phyloP scores from a whole-genome alignment of 37 sponge, comb jelly and placozoan genomes.

The Crambe crambe region DNA sequence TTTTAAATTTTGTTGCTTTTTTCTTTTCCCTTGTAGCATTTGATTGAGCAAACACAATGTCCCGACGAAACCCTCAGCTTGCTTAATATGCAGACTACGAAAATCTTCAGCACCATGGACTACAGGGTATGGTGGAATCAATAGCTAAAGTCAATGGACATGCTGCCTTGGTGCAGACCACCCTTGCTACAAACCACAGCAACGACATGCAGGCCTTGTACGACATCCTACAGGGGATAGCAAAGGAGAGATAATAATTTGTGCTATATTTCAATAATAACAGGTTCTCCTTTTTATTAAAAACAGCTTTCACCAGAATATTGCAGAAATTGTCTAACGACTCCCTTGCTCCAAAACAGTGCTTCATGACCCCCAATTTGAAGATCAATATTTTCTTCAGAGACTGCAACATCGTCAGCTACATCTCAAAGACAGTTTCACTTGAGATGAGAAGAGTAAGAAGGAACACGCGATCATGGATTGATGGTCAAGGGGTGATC shows the following conservation, averaged over 20 bases:
- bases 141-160: neutral
- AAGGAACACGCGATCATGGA: too few species aligned
- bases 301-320: neutral
- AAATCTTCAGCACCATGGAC: neutral
- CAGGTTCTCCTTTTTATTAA: too few species aligned
- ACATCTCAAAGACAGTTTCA: too few species aligned
- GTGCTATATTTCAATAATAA: too few species aligned
- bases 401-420: neutral
- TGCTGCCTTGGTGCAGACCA: neutral
- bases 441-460: too few species aligned
- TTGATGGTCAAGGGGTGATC: too few species aligned
- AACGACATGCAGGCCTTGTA: neutral
- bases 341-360: neutral
- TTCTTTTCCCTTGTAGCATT: too few species aligned
- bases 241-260: too few species aligned
- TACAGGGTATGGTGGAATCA: neutral
- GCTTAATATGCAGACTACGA: too few species aligned
- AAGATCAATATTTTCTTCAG: neutral
- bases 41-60: too few species aligned
- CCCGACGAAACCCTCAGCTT: neutral
- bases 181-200: neutral
- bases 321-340: neutral
- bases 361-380: neutral
- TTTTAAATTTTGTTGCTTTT: too few species aligned
- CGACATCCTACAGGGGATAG: neutral